Evolutionary conservation across 2,888 invertebrate genomes (phyloP).

Genomic region (Drosophila prostipennis): DNA sequence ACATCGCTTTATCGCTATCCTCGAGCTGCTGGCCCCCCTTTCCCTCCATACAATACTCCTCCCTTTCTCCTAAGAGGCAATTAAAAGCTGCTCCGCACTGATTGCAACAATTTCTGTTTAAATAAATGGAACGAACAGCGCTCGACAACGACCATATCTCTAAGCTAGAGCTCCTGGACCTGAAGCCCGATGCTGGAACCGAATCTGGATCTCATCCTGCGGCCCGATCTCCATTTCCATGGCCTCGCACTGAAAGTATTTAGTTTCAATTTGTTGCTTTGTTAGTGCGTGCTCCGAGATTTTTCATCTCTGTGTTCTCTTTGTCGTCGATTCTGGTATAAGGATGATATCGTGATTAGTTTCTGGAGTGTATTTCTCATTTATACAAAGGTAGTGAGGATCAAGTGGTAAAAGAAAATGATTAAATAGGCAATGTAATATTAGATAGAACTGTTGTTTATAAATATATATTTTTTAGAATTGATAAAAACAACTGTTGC

Average conservation of each 20-base stretch:
- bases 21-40: slow-evolving; percentile 5
- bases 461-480: too few species aligned
- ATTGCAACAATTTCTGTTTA: slow-evolving; percentile 80
- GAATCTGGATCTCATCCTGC: slow-evolving; percentile 47
- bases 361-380: neutral
- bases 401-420: too few species aligned
- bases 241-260: slow-evolving; percentile 76
- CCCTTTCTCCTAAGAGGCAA: slow-evolving; percentile 48
- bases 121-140: slow-evolving; percentile 69
- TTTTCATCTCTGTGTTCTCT: slow-evolving; percentile 62
- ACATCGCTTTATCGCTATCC: slow-evolving; percentile 58
- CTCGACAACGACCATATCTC: slow-evolving; percentile 48
- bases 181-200: slow-evolving; percentile 13
- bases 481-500: too few species aligned
- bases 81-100: slow-evolving; percentile 71
- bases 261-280: slow-evolving; percentile 84
- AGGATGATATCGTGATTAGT: slow-evolving; percentile 37
- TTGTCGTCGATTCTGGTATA: slow-evolving; percentile 13
- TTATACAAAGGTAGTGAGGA: too few species aligned
- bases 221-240: slow-evolving; percentile 50
- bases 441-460: too few species aligned
- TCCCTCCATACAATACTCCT: slow-evolving; percentile 1
- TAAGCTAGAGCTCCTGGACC: slow-evolving; percentile 37
- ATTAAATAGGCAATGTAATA: too few species aligned
- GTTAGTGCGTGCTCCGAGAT: slow-evolving; percentile 75